Percentiles rank a stretch among this genome's conserved stretches.
Evolutionary conservation across 2,888 invertebrate species (phyloP).

Genomic region (Salpingus planirostris): DNA sequence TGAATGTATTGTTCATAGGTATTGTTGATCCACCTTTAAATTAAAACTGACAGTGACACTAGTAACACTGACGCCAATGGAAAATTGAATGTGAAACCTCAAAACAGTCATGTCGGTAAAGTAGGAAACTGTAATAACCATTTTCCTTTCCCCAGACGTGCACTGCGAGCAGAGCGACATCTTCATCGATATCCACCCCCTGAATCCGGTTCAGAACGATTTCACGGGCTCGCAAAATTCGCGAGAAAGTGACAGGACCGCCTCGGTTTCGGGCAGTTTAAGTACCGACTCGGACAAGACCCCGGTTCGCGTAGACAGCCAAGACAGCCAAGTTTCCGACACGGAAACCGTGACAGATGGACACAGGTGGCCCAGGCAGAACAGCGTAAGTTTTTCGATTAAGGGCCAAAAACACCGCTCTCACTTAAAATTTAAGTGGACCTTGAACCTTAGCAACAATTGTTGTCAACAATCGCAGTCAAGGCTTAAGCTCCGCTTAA

Average conservation of each 20-base stretch:
- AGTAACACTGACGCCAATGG: too few relatives aligned
- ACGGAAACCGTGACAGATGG: slow-evolving; percentile 47
- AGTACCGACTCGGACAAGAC: slow-evolving; percentile 80
- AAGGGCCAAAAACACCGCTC: too few relatives aligned
- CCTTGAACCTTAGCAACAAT: too few relatives aligned
- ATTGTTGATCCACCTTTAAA: too few relatives aligned
- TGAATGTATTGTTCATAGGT: too few relatives aligned
- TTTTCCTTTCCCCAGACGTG: slow-evolving; percentile 9
- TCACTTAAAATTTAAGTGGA: too few relatives aligned
- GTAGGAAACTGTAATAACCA: too few relatives aligned
- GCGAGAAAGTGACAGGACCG: slow-evolving; percentile 62
- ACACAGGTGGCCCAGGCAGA: slow-evolving; percentile 68
- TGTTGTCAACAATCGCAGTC: too few relatives aligned
- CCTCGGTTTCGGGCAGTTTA: slow-evolving; percentile 60
- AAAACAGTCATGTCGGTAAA: too few relatives aligned
- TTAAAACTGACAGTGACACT: too few relatives aligned
- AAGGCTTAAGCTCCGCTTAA: too few relatives aligned
- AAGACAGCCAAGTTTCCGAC: slow-evolving; percentile 68
- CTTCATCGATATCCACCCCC: slow-evolving; percentile 46
- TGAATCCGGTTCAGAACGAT: slow-evolving; percentile 29
- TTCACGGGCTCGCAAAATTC: slow-evolving; percentile 53
- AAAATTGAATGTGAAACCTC: too few relatives aligned
- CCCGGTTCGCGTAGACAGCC: slow-evolving; percentile 71
- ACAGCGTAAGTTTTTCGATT: slow-evolving; percentile 65
- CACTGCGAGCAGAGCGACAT: slow-evolving; percentile 42